Evolutionary conservation across 2,113 vertebrate genomes (phyloP).

Genomic region (mouse (Mus musculus)): GRCm39 chr4:153610001-153610500

Average conservation of each 20-base stretch:
- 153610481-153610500: not conserved
- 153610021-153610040: not conserved
- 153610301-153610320: not conserved
- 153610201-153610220: not conserved
- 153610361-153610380: not conserved
- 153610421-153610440: not conserved
- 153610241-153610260: not conserved
- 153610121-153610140: not conserved
- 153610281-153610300: not conserved
- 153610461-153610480: not conserved
- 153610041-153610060: not conserved
- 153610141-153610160: not conserved
- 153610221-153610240: not conserved
- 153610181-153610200: not conserved
- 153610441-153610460: not conserved
- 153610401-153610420: not conserved
- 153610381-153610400: not conserved
- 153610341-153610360: not conserved
- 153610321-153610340: not conserved
- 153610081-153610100: too few relatives aligned
- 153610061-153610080: not conserved
- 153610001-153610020: not conserved
- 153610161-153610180: not conserved
- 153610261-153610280: not conserved
- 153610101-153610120: not conserved